These are phyloP conservation scores for Caiman crocodilus DNA, from an alignment of 2,797 vertebrate genomes.

Conservation along the genomic window DNA sequence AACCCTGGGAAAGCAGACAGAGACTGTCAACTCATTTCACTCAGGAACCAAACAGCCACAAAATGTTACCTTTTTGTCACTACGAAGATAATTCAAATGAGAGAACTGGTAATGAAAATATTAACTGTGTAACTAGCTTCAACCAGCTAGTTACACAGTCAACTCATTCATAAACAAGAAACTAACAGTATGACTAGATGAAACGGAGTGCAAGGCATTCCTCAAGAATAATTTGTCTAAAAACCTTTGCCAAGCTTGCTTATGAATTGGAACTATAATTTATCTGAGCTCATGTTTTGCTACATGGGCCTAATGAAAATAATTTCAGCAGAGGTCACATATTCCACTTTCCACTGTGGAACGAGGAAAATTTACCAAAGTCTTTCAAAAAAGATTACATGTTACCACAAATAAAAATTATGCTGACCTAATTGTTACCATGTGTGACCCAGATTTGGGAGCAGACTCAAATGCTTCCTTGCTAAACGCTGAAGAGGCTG, in stretches of 20 bases:
- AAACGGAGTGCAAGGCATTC: slow-evolving; percentile 7
- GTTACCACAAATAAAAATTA: not conserved
- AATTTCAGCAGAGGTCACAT: not conserved
- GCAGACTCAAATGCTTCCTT: not conserved
- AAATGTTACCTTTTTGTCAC: not conserved
- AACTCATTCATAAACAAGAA: slow-evolving; percentile 57
- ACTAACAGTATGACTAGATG: no score
- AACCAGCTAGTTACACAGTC: slow-evolving; percentile 44
- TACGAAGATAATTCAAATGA: not conserved
- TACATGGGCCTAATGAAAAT: not conserved
- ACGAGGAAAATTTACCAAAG: not conserved
- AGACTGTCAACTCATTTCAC: not conserved
- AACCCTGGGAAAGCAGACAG: not conserved
- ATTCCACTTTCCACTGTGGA: not conserved
- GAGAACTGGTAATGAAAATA: not conserved
- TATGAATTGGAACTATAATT: slow-evolving; percentile 1
- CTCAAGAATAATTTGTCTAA: slow-evolving; percentile 3
- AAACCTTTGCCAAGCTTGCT: not conserved
- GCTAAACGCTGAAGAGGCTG: not conserved
- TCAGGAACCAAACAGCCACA: not conserved
- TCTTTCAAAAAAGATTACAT: not conserved
- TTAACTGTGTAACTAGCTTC: not conserved
- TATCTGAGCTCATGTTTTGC: not conserved
- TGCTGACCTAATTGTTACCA: not conserved
- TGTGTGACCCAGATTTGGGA: not conserved